Conservation (phyloP, 2,113 vertebrate genomes). For the Ailurus styani region DNA sequence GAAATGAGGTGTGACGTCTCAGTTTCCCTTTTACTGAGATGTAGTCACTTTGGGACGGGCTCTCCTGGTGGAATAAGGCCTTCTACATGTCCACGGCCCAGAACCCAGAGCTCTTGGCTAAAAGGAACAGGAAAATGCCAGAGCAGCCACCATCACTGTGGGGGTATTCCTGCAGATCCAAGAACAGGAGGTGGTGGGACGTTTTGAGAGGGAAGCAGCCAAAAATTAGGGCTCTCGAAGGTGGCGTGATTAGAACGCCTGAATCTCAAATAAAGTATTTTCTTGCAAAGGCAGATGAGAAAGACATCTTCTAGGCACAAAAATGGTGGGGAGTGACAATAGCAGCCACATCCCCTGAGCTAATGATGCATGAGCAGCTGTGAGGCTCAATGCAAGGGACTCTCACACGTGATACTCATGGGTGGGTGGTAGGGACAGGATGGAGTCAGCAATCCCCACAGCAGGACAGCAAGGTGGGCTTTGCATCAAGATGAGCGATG, state of each 20-base stretch:
- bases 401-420: not conserved
- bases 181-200: not conserved
- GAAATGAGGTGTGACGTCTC: not conserved
- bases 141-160: not conserved
- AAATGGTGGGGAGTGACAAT: not conserved
- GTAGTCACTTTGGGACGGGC: not conserved
- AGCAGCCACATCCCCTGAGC: not conserved
- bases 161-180: rapidly evolving
- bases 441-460: too few relatives aligned
- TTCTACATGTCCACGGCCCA: not conserved
- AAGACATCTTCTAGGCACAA: not conserved
- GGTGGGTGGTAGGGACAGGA: rapidly evolving
- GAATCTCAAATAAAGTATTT: not conserved
- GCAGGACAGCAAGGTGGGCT: not conserved
- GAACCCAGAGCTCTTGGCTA: not conserved
- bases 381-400: not conserved
- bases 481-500: not conserved
- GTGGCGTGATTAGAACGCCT: not conserved
- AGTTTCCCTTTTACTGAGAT: not conserved
- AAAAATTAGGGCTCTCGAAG: not conserved
- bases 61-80: not conserved
- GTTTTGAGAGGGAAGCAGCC: too few relatives aligned
- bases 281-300: too few relatives aligned
- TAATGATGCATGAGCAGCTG: too few relatives aligned
- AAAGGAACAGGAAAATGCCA: too few relatives aligned